Conservation (phyloP, 2,113 vertebrate genomes). For the Oxyruncus cristatus region DNA sequence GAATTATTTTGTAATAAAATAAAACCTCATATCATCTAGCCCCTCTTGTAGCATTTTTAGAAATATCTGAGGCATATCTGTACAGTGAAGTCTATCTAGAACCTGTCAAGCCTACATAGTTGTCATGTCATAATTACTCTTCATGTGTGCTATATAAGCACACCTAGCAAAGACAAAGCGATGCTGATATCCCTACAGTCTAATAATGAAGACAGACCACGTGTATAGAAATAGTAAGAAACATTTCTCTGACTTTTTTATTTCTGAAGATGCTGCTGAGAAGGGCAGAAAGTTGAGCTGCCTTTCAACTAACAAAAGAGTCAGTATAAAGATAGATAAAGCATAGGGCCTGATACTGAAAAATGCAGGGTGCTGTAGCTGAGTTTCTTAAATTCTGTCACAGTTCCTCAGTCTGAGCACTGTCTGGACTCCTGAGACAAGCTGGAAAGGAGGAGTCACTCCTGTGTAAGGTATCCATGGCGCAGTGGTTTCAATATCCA, state of each 20-base stretch:
- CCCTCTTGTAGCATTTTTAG: background rate
- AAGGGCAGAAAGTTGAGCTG: background rate
- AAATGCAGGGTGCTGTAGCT: background rate
- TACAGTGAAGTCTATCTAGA: background rate
- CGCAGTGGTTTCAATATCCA: background rate
- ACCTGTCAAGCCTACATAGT: background rate
- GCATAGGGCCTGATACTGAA: background rate
- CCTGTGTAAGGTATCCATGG: rapidly evolving
- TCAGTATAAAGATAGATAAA: background rate
- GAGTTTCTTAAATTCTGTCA: background rate
- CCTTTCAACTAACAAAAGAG: background rate
- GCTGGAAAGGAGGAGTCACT: background rate
- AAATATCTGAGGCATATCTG: background rate
- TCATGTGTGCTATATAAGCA: background rate
- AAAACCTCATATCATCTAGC: background rate
- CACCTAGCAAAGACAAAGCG: background rate
- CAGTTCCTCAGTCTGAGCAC: background rate
- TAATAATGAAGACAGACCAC: background rate
- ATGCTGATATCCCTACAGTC: background rate
- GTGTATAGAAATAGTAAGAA: background rate
- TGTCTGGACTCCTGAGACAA: background rate
- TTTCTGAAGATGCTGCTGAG: background rate
- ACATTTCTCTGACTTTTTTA: background rate
- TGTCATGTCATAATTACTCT: background rate
- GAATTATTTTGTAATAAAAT: background rate